These are phyloP conservation scores for Cryptotis parvus DNA, from an alignment of 2,113 vertebrate genomes.

Conservation along the genomic window DNA sequence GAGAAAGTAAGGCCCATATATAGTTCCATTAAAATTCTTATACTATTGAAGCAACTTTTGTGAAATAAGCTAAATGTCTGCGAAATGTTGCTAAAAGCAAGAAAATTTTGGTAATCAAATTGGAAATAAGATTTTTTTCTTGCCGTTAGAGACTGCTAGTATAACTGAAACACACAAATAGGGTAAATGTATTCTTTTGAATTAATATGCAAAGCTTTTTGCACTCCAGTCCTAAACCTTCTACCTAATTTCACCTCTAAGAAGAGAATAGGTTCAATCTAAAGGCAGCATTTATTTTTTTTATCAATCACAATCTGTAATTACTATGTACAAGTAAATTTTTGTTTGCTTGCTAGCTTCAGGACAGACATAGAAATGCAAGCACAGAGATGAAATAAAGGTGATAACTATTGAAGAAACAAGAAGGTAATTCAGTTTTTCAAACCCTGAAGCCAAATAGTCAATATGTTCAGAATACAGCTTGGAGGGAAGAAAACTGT, in stretches of 20 bases:
- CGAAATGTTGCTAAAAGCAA: background rate
- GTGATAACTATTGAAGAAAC: conserved; percentile 70
- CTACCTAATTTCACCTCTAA: conserved; percentile 38
- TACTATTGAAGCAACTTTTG: background rate
- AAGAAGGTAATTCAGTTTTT: conserved; percentile 59
- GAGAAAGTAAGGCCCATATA: background rate
- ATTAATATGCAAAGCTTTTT: conserved; percentile 38
- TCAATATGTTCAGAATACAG: conserved; percentile 64
- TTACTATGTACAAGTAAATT: conserved; percentile 63
- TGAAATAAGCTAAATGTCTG: background rate
- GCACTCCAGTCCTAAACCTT: conserved; percentile 49
- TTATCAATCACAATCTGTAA: conserved; percentile 75
- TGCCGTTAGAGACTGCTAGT: background rate
- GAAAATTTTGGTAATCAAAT: background rate
- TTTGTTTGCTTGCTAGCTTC: conserved; percentile 66
- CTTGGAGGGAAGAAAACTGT: conserved; percentile 36
- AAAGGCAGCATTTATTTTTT: conserved; percentile 61
- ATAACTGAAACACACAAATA: conserved; percentile 1
- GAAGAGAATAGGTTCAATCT: conserved; percentile 34
- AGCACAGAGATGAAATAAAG: conserved; percentile 66
- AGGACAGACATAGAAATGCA: conserved; percentile 65
- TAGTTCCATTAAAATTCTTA: background rate
- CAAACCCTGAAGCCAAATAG: conserved; percentile 62
- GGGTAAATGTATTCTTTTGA: conserved; percentile 29
- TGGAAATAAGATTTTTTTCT: conserved; percentile 47